Percentiles rank a stretch among this genome's conserved stretches.
Conservation (phyloP, 2,113 vertebrate genomes). For the Zapus hudsonius region DNA sequence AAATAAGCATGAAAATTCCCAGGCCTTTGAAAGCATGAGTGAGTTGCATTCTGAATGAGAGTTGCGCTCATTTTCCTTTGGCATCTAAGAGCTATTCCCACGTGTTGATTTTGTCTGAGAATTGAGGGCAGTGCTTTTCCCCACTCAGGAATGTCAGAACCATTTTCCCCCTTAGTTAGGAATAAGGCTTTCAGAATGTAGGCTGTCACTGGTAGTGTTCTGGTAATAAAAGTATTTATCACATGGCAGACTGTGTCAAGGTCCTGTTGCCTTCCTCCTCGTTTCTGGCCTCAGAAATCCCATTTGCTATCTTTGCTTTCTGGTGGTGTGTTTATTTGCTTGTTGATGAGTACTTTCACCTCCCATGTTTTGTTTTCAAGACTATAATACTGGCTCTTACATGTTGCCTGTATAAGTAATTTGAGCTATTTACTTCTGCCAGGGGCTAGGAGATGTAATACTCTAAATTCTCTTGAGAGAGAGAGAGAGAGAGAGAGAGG, state of each 20-base stretch:
- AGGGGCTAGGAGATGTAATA: background rate
- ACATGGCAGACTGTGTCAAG: slow-evolving; percentile 12
- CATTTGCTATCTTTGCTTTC: background rate
- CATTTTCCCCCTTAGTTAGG: slow-evolving; percentile 39
- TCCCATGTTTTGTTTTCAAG: slow-evolving; percentile 2
- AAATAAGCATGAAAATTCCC: slow-evolving; percentile 43
- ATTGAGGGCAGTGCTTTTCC: slow-evolving; percentile 73
- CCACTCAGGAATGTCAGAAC: slow-evolving; percentile 66
- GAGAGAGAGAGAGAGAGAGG: no score
- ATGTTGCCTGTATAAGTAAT: background rate
- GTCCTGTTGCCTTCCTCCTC: slow-evolving; percentile 21
- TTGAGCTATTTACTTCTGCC: background rate
- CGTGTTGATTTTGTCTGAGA: slow-evolving; percentile 68
- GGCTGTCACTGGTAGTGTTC: background rate
- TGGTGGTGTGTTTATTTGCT: background rate
- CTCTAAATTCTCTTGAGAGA: background rate
- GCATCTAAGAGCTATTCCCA: slow-evolving; percentile 68
- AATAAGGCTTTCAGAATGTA: slow-evolving; percentile 54
- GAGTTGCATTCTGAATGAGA: background rate
- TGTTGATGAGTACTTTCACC: background rate
- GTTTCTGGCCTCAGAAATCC: background rate
- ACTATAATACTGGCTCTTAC: background rate
- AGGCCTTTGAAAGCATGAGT: slow-evolving; percentile 14
- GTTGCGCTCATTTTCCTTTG: slow-evolving; percentile 65
- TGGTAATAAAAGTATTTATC: slow-evolving; percentile 51